Percentiles rank a stretch among this genome's conserved stretches.
phyloP scores from a whole-genome alignment of 2,888 invertebrate species.

The Caradrina kadenii region DNA sequence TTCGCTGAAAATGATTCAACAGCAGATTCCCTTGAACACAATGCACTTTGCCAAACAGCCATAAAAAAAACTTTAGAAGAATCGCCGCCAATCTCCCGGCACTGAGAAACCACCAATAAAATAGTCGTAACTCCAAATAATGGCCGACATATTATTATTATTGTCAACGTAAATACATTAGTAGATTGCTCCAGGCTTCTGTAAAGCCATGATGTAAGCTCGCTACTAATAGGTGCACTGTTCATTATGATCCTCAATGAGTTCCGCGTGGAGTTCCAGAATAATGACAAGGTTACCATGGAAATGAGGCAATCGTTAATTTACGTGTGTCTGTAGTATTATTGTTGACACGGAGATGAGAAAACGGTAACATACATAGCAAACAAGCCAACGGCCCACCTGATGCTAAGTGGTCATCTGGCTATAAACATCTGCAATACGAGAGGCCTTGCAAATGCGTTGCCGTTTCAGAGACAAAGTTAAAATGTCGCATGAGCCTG shows the following conservation, averaged over 20 bases:
- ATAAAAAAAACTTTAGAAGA: constrained; percentile 17
- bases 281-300: constrained; percentile 23
- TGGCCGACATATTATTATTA: constrained; percentile 20
- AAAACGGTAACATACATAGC: too few species aligned
- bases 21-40: constrained; percentile 36
- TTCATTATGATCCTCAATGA: constrained; percentile 24
- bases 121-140: constrained; percentile 42
- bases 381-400: too few species aligned
- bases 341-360: constrained; percentile 6
- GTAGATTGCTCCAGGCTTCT: constrained; percentile 25
- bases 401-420: too few species aligned
- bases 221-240: neutral
- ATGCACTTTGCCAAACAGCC: constrained; percentile 21
- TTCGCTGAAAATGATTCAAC: constrained; percentile 25
- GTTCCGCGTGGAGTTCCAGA: constrained; percentile 27
- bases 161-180: constrained; percentile 36
- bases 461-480: too few species aligned
- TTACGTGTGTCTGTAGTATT: neutral
- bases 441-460: too few species aligned
- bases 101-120: constrained; percentile 33
- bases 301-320: neutral
- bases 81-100: neutral
- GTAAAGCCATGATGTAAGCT: constrained; percentile 21
- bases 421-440: too few species aligned
- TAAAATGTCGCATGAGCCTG: too few species aligned